Base-by-base conservation (phyloP, 1,140 invertebrate species). In the Drosophila athabasca region DNA sequence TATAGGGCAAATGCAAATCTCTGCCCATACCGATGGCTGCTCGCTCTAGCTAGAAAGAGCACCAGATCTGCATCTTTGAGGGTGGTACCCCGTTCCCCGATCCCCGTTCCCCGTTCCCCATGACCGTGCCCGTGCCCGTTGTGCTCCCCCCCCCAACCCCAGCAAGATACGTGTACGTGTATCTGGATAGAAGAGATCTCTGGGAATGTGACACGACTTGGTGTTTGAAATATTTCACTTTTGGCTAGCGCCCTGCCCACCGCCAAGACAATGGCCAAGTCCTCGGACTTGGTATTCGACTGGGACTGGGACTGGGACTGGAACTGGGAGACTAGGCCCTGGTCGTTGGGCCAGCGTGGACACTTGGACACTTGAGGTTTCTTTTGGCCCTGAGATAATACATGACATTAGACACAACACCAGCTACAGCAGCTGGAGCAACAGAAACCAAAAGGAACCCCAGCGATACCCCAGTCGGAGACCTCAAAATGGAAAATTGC, bases 151-250 rank as follows among this genome's bases (percentile, higher is more conserved):
- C 9, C 35, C 35, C 11, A 4, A 39, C 35, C 11, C 35, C 5
- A 13, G 11, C 11, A 39, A 62, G 66, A 52, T 43, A 41, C 44
- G 59, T 26, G 64, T 65, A n/a, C 31, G 45, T 29, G 45, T 60
- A 17, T 43, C 35, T 62, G 22, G 19, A 31, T 26, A 45, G 13
- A 26, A n/a, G 41, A 58, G 8, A 48, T 9, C 59, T 60, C 22
- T 73, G 43, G 50, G 69, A 74, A 75, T 60, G 50, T 46, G 62
- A 54, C 57, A 75, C 62, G 70, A 67, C 31, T 59, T 82, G 78
- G 82, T 85, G 82, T 82, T 85, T 87, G 78, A 85, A 78, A 85
- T 85, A 87, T 87, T 85, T 85, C 70, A 85, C 77, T 85, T 85
- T 85, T 79, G 69, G 72, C 60, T 70, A 57, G 62, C 59, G 67